A percentile compares a stretch with the other conserved stretches of the same genome.
phyloP scores from a whole-genome alignment of 2,888 invertebrate genomes.

The Seira musarum region DNA sequence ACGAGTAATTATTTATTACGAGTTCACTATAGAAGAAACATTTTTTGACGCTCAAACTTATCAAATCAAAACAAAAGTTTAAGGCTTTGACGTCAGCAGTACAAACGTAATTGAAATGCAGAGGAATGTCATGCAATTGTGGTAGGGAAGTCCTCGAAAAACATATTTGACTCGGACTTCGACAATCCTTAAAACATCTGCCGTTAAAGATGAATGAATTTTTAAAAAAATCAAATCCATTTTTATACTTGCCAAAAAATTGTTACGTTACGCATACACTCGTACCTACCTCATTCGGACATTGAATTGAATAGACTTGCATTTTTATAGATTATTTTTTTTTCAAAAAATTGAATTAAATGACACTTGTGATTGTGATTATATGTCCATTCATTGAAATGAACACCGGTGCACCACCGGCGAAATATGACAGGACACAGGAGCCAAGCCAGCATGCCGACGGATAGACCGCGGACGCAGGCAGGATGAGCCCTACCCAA shows the following conservation, averaged over 20 bases:
- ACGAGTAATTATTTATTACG: background rate
- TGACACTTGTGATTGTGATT: constrained; percentile 54
- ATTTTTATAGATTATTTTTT: constrained; percentile 46
- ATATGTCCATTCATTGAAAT: constrained; percentile 37
- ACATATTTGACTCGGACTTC: background rate
- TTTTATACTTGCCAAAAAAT: background rate
- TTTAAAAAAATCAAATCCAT: background rate
- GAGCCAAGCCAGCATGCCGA: background rate
- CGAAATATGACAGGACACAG: background rate
- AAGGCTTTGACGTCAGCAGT: too few species aligned
- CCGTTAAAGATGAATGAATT: too few species aligned
- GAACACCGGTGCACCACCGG: constrained; percentile 34
- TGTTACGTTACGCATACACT: too few species aligned
- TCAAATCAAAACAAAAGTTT: too few species aligned
- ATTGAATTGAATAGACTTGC: constrained; percentile 15
- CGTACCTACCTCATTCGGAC: too few species aligned
- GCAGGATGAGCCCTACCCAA: constrained; percentile 13
- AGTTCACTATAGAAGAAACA: too few species aligned
- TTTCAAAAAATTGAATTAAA: constrained; percentile 37
- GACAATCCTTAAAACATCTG: background rate
- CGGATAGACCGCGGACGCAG: too few species aligned
- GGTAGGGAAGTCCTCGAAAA: background rate
- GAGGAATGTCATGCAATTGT: background rate
- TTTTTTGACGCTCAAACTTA: too few species aligned
- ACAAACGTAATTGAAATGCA: too few species aligned